These are phyloP conservation scores for Magallana ariakensis DNA, from an alignment of 1,140 invertebrate genomes.

Conservation along the genomic window DNA sequence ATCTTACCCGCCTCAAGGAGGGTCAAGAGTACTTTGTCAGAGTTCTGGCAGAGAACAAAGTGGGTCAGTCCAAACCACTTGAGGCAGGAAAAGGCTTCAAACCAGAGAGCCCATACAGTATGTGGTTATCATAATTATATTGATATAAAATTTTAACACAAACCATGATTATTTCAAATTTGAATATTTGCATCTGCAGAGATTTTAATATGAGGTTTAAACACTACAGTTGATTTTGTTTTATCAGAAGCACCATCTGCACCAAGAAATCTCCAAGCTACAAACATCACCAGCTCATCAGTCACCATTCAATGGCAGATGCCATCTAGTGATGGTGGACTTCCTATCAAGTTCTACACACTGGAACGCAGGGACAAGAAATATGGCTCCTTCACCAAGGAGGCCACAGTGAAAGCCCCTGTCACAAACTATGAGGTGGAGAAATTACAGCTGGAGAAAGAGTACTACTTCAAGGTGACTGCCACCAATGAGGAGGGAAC, in stretches of 20 bases:
- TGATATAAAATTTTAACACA: no score
- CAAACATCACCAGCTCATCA: conserved; percentile 68
- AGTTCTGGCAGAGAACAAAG: conserved; percentile 77
- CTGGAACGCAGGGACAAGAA: conserved; percentile 88
- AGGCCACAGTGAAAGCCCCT: conserved; percentile 63
- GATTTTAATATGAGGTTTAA: no score
- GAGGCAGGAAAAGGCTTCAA: conserved; percentile 87
- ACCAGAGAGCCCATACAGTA: conserved; percentile 96
- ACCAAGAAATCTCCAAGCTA: conserved; percentile 68
- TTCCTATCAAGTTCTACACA: conserved; percentile 93
- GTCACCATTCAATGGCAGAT: conserved; percentile 88
- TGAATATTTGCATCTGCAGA: no score
- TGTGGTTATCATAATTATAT: conserved; percentile 82
- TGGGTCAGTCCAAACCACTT: conserved; percentile 80
- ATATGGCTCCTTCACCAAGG: conserved; percentile 85
- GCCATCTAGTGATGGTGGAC: conserved; percentile 98
- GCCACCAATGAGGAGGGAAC: conserved; percentile 96
- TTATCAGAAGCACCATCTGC: conserved; percentile 67
- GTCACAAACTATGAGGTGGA: conserved; percentile 67
- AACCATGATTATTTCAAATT: no score
- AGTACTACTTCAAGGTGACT: conserved; percentile 95
- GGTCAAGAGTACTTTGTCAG: conserved; percentile 84
- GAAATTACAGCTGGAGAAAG: conserved; percentile 91
- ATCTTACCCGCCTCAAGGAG: conserved; percentile 88
- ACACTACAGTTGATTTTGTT: no score